Conservation (phyloP, 2,888 invertebrate species). For the Deilephila porcellus region DNA sequence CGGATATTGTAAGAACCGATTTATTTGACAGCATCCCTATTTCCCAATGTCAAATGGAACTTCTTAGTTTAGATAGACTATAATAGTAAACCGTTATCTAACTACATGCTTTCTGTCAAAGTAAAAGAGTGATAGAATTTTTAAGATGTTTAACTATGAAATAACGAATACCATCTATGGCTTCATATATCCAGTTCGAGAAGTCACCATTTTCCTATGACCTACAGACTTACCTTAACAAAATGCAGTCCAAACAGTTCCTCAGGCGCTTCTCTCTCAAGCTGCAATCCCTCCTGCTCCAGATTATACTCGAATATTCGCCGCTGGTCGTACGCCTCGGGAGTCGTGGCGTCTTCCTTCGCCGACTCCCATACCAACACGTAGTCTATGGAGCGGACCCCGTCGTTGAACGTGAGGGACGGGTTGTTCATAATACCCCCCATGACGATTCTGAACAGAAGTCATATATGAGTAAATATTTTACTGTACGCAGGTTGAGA, state of each 20-base stretch:
- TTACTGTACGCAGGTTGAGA: too few relatives aligned
- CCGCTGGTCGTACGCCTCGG: conserved; percentile 78
- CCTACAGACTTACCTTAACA: conserved; percentile 85
- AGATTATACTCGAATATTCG: conserved; percentile 89
- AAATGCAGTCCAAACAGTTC: conserved; percentile 88
- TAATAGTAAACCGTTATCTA: too few relatives aligned
- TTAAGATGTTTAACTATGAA: too few relatives aligned
- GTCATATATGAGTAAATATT: too few relatives aligned
- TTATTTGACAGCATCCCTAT: too few relatives aligned
- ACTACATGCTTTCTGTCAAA: too few relatives aligned
- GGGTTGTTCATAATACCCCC: conserved; percentile 75
- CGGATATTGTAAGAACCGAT: too few relatives aligned
- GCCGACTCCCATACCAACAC: conserved; percentile 90
- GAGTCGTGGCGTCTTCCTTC: conserved; percentile 78
- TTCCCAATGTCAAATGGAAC: too few relatives aligned
- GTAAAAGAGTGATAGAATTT: too few relatives aligned
- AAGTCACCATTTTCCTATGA: not conserved
- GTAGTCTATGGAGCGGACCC: conserved; percentile 89
- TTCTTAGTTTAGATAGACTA: too few relatives aligned
- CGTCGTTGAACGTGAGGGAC: conserved; percentile 89
- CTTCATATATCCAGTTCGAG: too few relatives aligned
- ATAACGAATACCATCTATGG: too few relatives aligned
- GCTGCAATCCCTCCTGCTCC: conserved; percentile 88
- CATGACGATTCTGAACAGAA: conserved; percentile 69
- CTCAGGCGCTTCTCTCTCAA: conserved; percentile 89